phyloP scores from a whole-genome alignment of 2,888 invertebrate species.

The Podabrus alpinus region DNA sequence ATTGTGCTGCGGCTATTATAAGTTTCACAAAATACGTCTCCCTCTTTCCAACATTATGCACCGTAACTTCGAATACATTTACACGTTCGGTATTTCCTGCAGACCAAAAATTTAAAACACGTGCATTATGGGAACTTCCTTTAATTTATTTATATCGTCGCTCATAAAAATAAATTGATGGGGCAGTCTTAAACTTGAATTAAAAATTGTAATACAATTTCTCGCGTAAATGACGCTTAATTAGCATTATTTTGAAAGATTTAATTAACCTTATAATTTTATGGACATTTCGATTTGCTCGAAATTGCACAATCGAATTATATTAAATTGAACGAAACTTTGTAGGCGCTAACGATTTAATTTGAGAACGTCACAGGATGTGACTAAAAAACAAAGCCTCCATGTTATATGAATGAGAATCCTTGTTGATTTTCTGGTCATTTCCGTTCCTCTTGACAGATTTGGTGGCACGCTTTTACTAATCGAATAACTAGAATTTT shows the following conservation, averaged over 20 bases:
- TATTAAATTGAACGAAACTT: not conserved
- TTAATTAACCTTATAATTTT: not conserved
- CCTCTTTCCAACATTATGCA: slow-evolving; percentile 7
- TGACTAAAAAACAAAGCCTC: slow-evolving; percentile 16
- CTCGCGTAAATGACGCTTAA: too few relatives aligned
- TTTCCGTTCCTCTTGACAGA: slow-evolving; percentile 24
- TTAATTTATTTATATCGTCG: not conserved
- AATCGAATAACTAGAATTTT: not conserved
- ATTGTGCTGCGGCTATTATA: not conserved
- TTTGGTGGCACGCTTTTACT: slow-evolving; percentile 17
- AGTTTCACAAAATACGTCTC: not conserved
- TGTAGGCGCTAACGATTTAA: not conserved
- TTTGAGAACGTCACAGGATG: slow-evolving; percentile 8
- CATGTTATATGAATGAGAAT: slow-evolving; percentile 12
- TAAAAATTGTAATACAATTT: not conserved
- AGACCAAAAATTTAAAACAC: not conserved
- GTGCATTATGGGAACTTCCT: not conserved
- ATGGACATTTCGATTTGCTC: not conserved
- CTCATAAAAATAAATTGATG: not conserved
- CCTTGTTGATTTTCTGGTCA: slow-evolving; percentile 24
- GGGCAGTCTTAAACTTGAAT: not conserved
- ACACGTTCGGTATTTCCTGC: slow-evolving; percentile 23
- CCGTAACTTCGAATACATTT: slow-evolving; percentile 7
- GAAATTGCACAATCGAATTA: not conserved
- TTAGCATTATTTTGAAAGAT: not conserved